These are phyloP conservation scores for Telmatochromis sp. DNA, from an alignment of 2,113 vertebrate species.

Conservation along the genomic window DNA sequence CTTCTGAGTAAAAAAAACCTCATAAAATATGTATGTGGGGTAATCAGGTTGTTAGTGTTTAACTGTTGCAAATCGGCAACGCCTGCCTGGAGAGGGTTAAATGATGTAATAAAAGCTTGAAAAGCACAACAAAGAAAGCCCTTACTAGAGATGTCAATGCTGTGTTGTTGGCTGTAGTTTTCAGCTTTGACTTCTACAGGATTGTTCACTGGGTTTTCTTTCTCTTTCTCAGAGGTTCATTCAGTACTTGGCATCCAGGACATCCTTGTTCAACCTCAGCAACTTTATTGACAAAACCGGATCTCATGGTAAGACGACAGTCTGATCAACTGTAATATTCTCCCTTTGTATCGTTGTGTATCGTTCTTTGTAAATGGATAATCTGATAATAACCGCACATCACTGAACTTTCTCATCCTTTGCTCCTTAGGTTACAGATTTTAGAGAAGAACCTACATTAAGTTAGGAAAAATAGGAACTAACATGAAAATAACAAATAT, in stretches of 20 bases:
- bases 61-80: too few species aligned
- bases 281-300: conserved; percentile 99
- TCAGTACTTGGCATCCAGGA: conserved; percentile 98
- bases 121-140: neutral
- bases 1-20: too few species aligned
- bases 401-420: neutral
- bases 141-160: neutral
- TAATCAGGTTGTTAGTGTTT: too few species aligned
- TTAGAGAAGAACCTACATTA: neutral
- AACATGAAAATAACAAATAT: neutral
- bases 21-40: too few species aligned
- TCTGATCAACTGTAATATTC: neutral
- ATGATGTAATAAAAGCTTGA: neutral
- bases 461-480: neutral
- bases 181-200: neutral
- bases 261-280: conserved; percentile 97
- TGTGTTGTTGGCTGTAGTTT: neutral
- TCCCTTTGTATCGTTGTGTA: neutral
- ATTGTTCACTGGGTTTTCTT: neutral
- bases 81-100: neutral
- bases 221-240: conserved; percentile 87
- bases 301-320: conserved; percentile 82
- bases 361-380: neutral
- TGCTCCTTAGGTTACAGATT: neutral
- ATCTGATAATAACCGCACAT: neutral